These are phyloP conservation scores for Caenorhabditis inopinata DNA, from an alignment of 1,140 invertebrate species.

Conservation along the genomic window DNA sequence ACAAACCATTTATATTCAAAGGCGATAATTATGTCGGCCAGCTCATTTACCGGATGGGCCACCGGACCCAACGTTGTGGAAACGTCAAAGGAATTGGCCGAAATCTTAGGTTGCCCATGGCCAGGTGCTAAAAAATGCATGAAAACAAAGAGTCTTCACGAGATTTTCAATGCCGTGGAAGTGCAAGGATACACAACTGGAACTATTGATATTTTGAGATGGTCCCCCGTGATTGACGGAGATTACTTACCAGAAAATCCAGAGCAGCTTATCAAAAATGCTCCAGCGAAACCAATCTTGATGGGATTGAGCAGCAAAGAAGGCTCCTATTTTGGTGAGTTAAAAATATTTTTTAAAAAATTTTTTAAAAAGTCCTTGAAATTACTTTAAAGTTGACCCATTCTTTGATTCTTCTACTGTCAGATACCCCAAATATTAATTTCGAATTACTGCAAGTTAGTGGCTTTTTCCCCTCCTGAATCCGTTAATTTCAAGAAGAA, in stretches of 20 bases:
- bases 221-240: slow-evolving; percentile 41
- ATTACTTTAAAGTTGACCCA: no score
- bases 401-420: no score
- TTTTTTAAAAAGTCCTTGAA: background rate
- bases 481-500: no score
- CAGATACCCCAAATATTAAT: no score
- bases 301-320: slow-evolving; percentile 47
- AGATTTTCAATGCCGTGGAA: slow-evolving; percentile 44
- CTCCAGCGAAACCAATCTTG: slow-evolving; percentile 31
- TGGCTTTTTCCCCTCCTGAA: no score
- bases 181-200: background rate
- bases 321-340: slow-evolving; percentile 42
- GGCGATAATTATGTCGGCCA: slow-evolving; percentile 32
- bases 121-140: slow-evolving; percentile 35
- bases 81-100: slow-evolving; percentile 16
- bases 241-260: slow-evolving; percentile 42
- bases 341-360: background rate
- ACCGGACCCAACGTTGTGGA: slow-evolving; percentile 38
- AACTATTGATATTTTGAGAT: slow-evolving; percentile 27
- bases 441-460: no score
- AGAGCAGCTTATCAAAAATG: slow-evolving; percentile 9
- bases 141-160: slow-evolving; percentile 44
- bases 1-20: slow-evolving; percentile 20
- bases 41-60: slow-evolving; percentile 36
- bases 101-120: slow-evolving; percentile 23